Evolutionary conservation across 2,888 invertebrate genomes (phyloP).

Genomic region (Seira musarum): DNA sequence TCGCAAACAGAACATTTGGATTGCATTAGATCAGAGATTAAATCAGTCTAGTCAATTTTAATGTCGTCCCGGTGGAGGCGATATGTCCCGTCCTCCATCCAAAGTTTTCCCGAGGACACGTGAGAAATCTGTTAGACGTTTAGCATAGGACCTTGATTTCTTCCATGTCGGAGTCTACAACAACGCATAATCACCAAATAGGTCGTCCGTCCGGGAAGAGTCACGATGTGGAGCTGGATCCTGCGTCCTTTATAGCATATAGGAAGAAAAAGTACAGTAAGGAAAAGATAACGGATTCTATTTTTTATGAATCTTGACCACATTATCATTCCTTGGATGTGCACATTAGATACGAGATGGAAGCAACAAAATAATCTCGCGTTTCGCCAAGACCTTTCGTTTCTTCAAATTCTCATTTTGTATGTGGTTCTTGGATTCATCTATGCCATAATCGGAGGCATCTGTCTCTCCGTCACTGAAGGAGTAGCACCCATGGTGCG

Average conservation of each 20-base stretch:
- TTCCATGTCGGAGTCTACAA: no score
- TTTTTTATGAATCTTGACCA: neutral
- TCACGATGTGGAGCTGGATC: no score
- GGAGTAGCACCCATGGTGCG: neutral
- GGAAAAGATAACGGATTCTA: neutral
- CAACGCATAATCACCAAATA: no score
- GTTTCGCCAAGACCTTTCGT: neutral
- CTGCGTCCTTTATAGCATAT: neutral
- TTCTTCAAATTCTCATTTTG: slow-evolving; percentile 10
- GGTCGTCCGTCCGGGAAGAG: no score
- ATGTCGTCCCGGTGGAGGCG: no score
- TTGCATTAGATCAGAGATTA: no score
- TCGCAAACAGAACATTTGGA: no score
- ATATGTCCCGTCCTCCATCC: no score
- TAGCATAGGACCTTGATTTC: no score
- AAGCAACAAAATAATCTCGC: slow-evolving; percentile 42
- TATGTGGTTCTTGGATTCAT: slow-evolving; percentile 11
- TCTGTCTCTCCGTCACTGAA: neutral
- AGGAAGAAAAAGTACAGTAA: neutral
- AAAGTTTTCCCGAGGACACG: no score
- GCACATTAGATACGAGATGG: slow-evolving; percentile 38
- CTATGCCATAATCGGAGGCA: neutral
- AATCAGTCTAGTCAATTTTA: no score
- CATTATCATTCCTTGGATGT: neutral
- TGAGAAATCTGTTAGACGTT: no score